Conservation (phyloP, 2,797 vertebrate species). For the Chiroxiphia lanceolata region DNA sequence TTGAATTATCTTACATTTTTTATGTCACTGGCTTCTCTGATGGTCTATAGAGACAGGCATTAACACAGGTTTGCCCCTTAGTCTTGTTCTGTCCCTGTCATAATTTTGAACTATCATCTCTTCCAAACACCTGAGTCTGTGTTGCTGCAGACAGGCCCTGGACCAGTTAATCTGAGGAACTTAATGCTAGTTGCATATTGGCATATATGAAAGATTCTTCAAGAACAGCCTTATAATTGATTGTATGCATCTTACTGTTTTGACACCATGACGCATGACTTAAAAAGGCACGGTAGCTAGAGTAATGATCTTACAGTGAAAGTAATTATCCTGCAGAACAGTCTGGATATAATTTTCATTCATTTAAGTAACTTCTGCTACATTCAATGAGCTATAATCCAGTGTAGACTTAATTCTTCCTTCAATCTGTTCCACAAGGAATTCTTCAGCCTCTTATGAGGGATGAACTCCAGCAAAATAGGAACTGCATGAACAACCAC, state of each 20-base stretch:
- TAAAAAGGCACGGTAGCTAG: neutral
- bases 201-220: neutral
- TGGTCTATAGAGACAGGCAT: neutral
- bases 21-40: accelerated
- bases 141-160: neutral
- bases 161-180: neutral
- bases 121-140: neutral
- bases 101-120: neutral
- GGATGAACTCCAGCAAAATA: neutral
- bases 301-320: neutral
- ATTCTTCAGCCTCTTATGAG: neutral
- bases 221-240: neutral
- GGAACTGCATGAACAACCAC: neutral
- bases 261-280: neutral
- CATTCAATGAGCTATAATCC: neutral
- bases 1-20: neutral
- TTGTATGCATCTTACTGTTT: neutral
- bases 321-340: neutral
- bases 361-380: neutral
- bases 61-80: neutral
- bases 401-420: neutral
- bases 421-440: neutral
- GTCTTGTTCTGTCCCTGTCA: neutral
- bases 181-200: neutral
- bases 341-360: neutral